Evolutionary conservation across 1,140 invertebrate genomes (phyloP).

Genomic region (Temnothorax longispinosus): DNA sequence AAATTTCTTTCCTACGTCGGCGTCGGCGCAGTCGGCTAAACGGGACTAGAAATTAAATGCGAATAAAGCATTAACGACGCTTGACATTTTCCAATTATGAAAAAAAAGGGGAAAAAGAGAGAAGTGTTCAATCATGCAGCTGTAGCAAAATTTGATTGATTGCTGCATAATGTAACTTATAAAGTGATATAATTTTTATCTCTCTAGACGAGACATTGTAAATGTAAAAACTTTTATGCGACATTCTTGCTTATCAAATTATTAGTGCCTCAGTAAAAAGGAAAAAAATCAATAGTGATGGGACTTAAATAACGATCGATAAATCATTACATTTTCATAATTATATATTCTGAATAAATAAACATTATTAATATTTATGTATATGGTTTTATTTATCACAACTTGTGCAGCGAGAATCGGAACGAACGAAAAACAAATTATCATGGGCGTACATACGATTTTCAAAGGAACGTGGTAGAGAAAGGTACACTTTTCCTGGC

Average conservation of each 20-base stretch:
- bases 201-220: neutral
- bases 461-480: neutral
- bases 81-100: constrained; percentile 21
- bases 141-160: constrained; percentile 15
- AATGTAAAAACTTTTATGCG: neutral
- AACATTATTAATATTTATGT: neutral
- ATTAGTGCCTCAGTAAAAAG: neutral
- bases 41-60: constrained; percentile 27
- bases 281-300: neutral
- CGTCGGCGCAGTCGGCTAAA: neutral
- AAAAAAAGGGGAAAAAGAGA: neutral
- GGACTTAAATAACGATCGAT: neutral
- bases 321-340: neutral
- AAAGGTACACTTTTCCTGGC: neutral
- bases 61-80: neutral
- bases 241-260: neutral
- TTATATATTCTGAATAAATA: neutral
- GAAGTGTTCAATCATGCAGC: neutral
- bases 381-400: neutral
- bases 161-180: neutral
- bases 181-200: constrained; percentile 8
- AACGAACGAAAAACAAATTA: constrained; percentile 25
- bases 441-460: neutral
- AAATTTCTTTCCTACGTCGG: constrained; percentile 17
- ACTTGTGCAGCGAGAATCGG: neutral